Evolutionary conservation across 2,113 vertebrate genomes (phyloP).

Genomic region (Paracanthobrama guichenoti): DNA sequence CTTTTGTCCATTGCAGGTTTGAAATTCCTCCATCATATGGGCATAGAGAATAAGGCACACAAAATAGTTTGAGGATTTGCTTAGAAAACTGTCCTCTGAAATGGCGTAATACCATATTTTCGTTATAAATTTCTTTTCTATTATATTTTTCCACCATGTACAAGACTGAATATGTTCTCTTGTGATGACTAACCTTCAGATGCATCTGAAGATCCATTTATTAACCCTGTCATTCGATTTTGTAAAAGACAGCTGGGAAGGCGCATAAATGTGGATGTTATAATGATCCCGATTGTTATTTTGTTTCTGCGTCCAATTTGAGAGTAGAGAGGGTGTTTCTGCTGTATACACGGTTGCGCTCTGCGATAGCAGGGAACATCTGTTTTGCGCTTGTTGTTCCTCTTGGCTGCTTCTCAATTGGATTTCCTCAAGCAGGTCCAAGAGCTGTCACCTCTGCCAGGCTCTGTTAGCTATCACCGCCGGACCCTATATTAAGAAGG

Average conservation of each 20-base stretch:
- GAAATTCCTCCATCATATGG: conserved; percentile 33
- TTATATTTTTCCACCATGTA: neutral
- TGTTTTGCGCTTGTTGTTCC: conserved; percentile 97
- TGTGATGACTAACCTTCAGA: conserved; percentile 34
- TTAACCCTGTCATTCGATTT: conserved; percentile 11
- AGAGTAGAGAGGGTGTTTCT: conserved; percentile 55
- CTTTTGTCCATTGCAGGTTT: neutral
- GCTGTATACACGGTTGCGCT: conserved; percentile 68
- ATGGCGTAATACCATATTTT: neutral
- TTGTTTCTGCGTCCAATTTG: conserved; percentile 65
- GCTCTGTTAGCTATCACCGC: conserved; percentile 96
- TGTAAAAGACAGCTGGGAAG: conserved; percentile 2
- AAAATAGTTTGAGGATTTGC: neutral
- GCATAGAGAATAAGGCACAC: neutral
- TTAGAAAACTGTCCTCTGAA: conserved; percentile 1
- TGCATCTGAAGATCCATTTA: neutral
- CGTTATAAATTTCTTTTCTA: neutral
- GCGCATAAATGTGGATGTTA: conserved; percentile 45
- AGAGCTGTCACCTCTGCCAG: conserved; percentile 96
- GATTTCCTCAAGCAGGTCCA: conserved; percentile 98
- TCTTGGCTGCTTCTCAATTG: conserved; percentile 99
- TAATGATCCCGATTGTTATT: conserved; percentile 49
- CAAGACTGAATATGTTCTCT: neutral
- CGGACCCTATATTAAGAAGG: conserved; percentile 96
- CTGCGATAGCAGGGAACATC: conserved; percentile 86